Conservation (phyloP, 92 coral and sea anemone species). For the Diadumene lineata region DNA sequence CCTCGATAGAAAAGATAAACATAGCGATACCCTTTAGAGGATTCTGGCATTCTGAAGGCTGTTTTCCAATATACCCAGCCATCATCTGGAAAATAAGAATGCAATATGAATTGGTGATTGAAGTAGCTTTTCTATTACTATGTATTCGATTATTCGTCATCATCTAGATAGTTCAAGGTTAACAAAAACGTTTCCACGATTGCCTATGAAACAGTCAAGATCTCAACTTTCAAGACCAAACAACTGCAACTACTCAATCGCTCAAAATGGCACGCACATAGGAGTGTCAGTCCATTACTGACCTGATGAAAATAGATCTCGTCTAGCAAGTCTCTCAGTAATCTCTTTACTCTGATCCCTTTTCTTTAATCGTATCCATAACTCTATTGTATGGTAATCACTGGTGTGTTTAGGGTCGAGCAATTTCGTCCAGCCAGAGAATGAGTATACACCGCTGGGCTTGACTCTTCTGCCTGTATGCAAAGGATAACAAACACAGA, state of each 20-base stretch:
- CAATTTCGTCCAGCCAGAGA: conserved; percentile 75
- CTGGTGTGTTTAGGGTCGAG: conserved; percentile 62
- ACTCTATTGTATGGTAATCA: conserved; percentile 75
- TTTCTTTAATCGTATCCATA: conserved; percentile 71
- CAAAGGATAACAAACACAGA: not conserved
- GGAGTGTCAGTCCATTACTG: no score
- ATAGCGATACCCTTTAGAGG: conserved; percentile 56
- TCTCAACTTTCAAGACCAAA: no score
- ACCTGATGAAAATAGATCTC: conserved; percentile 60
- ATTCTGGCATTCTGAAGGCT: conserved; percentile 68
- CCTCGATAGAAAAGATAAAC: conserved; percentile 79
- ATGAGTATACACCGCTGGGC: conserved; percentile 63
- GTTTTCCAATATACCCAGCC: conserved; percentile 86
- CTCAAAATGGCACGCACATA: no score
- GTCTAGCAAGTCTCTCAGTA: conserved; percentile 50
- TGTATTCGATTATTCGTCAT: no score
- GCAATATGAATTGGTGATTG: no score
- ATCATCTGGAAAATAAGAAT: conserved; percentile 52
- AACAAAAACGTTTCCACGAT: no score
- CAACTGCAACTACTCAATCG: no score
- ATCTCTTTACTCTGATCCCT: conserved; percentile 49
- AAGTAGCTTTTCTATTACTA: no score
- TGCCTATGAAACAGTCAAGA: no score
- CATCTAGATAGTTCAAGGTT: no score
- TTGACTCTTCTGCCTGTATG: conserved; percentile 60